Evolutionary conservation across 2,113 vertebrate species (phyloP).

Genomic region (Naja naja): DNA sequence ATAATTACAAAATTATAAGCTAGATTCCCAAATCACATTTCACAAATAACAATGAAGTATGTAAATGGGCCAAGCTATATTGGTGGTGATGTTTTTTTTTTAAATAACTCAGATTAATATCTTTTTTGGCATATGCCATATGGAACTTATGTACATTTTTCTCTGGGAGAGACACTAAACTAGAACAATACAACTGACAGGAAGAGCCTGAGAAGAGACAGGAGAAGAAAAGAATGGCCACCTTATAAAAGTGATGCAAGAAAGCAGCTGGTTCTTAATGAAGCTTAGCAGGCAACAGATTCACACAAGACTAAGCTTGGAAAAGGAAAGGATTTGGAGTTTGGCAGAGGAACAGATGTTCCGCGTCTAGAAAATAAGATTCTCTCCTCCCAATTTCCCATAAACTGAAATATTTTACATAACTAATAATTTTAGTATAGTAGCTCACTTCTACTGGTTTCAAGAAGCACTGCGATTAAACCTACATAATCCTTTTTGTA

Average conservation of each 20-base stretch:
- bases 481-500: neutral
- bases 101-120: too few relatives aligned
- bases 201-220: neutral
- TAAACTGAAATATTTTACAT: neutral
- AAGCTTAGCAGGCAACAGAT: neutral
- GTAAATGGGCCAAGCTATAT: neutral
- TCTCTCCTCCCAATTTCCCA: accelerated
- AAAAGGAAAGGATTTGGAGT: neutral
- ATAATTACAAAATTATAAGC: neutral
- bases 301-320: neutral
- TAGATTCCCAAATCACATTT: neutral
- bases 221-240: neutral
- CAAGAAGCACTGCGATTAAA: neutral
- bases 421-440: neutral
- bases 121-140: neutral
- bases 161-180: neutral
- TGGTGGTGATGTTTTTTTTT: neutral
- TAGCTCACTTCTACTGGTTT: neutral
- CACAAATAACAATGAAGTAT: neutral
- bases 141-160: neutral
- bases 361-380: neutral
- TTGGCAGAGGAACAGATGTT: neutral
- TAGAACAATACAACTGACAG: neutral
- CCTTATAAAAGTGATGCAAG: neutral
- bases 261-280: neutral